phyloP scores from a whole-genome alignment of 1,140 invertebrate species.

The Campoletis sonorensis region DNA sequence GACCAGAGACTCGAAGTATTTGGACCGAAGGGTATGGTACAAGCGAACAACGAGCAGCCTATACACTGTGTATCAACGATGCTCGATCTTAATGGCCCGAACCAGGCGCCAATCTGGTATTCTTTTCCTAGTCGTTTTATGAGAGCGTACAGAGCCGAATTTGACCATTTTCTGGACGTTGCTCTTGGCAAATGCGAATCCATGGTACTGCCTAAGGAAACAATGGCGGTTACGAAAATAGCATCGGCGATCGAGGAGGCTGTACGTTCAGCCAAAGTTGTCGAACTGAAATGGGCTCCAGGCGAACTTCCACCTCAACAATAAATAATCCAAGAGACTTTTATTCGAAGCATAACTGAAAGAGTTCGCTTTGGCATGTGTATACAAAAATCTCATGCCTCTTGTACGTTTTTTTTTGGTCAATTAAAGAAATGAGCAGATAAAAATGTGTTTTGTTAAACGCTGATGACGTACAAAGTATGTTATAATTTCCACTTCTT shows the following conservation, averaged over 20 bases:
- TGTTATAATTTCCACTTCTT: slow-evolving; percentile 4
- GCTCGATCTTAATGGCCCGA: slow-evolving; percentile 71
- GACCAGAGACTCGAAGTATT: slow-evolving; percentile 85
- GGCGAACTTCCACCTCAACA: slow-evolving; percentile 63
- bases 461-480: slow-evolving; percentile 31
- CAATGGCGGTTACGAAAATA: slow-evolving; percentile 78
- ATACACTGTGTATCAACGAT: slow-evolving; percentile 73
- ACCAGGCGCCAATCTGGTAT: slow-evolving; percentile 78
- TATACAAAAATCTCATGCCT: background rate
- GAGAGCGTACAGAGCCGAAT: slow-evolving; percentile 79
- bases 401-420: slow-evolving; percentile 8
- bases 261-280: slow-evolving; percentile 74
- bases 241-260: slow-evolving; percentile 78
- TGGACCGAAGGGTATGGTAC: slow-evolving; percentile 79
- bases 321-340: background rate
- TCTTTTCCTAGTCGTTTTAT: slow-evolving; percentile 81
- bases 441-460: background rate
- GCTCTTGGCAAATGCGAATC: slow-evolving; percentile 73
- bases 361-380: background rate
- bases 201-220: slow-evolving; percentile 75
- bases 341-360: background rate
- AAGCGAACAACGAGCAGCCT: slow-evolving; percentile 78
- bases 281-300: slow-evolving; percentile 73
- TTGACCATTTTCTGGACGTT: slow-evolving; percentile 83
- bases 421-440: slow-evolving; percentile 33